These are phyloP conservation scores for Xenopus borealis DNA, from an alignment of 2,113 vertebrate genomes.

Conservation along the genomic window DNA sequence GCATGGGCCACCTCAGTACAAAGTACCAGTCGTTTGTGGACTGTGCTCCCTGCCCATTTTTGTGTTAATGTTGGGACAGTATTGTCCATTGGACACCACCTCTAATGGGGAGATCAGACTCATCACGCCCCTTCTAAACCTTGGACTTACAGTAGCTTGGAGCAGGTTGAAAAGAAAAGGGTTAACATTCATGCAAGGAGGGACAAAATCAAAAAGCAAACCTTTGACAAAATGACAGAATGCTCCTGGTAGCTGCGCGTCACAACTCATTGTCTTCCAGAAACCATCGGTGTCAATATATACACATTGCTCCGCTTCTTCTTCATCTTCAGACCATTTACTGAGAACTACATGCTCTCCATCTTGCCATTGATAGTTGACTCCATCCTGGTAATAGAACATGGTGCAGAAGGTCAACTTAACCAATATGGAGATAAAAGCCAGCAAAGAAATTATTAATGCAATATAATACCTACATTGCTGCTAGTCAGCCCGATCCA, in stretches of 20 bases:
- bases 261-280: slow-evolving; percentile 86
- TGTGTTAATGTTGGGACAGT: no score
- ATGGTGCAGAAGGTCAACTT: background rate
- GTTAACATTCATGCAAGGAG: no score
- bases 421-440: background rate
- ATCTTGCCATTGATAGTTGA: slow-evolving; percentile 87
- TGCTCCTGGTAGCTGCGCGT: slow-evolving; percentile 70
- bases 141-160: no score
- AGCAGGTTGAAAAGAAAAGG: no score
- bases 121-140: no score
- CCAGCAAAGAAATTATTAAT: background rate
- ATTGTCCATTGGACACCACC: no score
- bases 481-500: slow-evolving; percentile 91
- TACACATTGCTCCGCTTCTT: slow-evolving; percentile 77
- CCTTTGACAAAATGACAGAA: slow-evolving; percentile 81
- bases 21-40: no score
- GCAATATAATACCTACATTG: slow-evolving; percentile 69
- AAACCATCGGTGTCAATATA: slow-evolving; percentile 84
- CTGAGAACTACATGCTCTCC: slow-evolving; percentile 79
- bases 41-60: no score
- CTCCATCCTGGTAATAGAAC: slow-evolving; percentile 66
- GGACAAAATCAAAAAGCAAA: slow-evolving; percentile 1
- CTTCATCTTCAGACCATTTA: slow-evolving; percentile 76
- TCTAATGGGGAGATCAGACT: no score
- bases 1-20: no score